Evolutionary conservation across 2,888 invertebrate genomes (phyloP).

Genomic region (Heliconius ismenius): DNA sequence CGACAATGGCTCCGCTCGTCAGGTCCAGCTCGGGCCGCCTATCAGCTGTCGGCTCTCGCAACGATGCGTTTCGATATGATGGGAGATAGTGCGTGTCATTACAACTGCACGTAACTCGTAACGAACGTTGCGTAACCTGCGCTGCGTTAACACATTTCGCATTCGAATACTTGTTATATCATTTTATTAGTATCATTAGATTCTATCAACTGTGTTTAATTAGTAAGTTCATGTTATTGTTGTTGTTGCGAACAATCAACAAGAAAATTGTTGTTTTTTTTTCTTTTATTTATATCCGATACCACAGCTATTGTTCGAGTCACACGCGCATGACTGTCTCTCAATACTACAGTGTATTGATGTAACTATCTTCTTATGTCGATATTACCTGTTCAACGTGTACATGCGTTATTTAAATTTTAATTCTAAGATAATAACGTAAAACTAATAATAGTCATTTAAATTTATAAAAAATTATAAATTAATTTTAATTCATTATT

Average conservation of each 20-base stretch:
- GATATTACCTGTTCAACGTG: no score
- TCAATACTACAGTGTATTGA: neutral
- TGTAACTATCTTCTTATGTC: neutral
- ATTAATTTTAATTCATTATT: neutral
- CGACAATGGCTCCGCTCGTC: slow-evolving; percentile 32
- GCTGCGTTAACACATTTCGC: slow-evolving; percentile 54
- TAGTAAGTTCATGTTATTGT: slow-evolving; percentile 12
- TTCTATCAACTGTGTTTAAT: slow-evolving; percentile 41
- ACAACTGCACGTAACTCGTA: slow-evolving; percentile 55
- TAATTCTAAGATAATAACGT: no score
- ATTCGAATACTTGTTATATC: slow-evolving; percentile 58
- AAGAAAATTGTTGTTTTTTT: slow-evolving; percentile 4
- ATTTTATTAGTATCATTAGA: slow-evolving; percentile 57
- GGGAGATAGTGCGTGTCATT: slow-evolving; percentile 72
- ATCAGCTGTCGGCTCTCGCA: slow-evolving; percentile 68
- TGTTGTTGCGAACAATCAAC: neutral
- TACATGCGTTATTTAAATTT: neutral
- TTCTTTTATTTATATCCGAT: neutral
- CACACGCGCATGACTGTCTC: slow-evolving; percentile 5
- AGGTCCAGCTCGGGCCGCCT: slow-evolving; percentile 50
- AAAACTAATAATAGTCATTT: neutral
- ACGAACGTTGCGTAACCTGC: slow-evolving; percentile 64
- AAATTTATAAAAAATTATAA: neutral
- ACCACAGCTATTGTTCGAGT: neutral
- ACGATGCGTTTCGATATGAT: slow-evolving; percentile 71